Evolutionary conservation across 2,888 invertebrate genomes (phyloP).

Genomic region (Drosophila trichaetosa): DNA sequence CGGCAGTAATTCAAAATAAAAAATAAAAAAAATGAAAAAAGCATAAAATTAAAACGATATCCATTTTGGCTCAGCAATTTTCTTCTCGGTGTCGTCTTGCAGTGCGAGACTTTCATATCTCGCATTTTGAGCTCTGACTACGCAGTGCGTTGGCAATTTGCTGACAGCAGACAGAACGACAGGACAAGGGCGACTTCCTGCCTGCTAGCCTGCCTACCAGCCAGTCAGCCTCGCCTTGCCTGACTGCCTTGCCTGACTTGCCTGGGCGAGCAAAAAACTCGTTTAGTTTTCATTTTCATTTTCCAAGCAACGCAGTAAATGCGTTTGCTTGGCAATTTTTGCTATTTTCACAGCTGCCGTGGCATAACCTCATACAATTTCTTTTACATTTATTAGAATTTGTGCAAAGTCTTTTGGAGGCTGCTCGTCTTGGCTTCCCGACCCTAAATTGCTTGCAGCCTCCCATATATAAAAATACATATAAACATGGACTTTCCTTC

Average conservation of each 20-base stretch:
- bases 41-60: slow-evolving; percentile 72
- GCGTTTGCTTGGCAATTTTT: slow-evolving; percentile 72
- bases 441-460: slow-evolving; percentile 54
- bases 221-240: slow-evolving; percentile 5
- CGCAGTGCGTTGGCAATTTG: slow-evolving; percentile 76
- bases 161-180: slow-evolving; percentile 63
- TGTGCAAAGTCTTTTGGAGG: slow-evolving; percentile 57
- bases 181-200: slow-evolving; percentile 29
- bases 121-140: slow-evolving; percentile 40
- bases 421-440: slow-evolving; percentile 43
- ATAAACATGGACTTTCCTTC: slow-evolving; percentile 49
- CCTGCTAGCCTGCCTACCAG: slow-evolving; percentile 4
- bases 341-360: slow-evolving; percentile 73
- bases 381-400: slow-evolving; percentile 78
- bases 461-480: slow-evolving; percentile 34
- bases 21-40: slow-evolving; percentile 2
- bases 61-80: slow-evolving; percentile 76
- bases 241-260: slow-evolving; percentile 13
- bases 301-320: slow-evolving; percentile 59
- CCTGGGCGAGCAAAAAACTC: slow-evolving; percentile 61
- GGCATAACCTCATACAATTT: slow-evolving; percentile 76
- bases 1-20: slow-evolving; percentile 57
- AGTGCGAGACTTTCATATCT: slow-evolving; percentile 41
- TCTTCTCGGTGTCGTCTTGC: slow-evolving; percentile 44
- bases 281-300: slow-evolving; percentile 79